A percentile compares a stretch with the other conserved stretches of the same genome.
phyloP scores from a whole-genome alignment of 2,888 invertebrate species.

The Ichneumon xanthorius region DNA sequence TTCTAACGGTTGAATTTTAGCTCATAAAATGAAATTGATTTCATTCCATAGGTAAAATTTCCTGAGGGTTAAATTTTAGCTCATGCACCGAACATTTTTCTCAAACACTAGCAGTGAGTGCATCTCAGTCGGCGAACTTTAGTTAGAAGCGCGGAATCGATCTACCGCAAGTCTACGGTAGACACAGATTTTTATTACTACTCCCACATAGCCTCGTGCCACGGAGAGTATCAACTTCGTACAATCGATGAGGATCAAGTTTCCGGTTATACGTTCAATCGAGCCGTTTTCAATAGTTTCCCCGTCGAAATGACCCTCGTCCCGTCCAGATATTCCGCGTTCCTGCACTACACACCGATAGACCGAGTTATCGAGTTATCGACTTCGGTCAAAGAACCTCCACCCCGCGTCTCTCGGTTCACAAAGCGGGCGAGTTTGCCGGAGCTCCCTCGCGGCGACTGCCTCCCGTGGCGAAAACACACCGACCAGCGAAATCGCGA shows the following conservation, averaged over 20 bases:
- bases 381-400: conserved; percentile 58
- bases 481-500: conserved; percentile 47
- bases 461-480: conserved; percentile 16
- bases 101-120: no score
- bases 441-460: conserved; percentile 37
- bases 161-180: no score
- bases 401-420: conserved; percentile 21
- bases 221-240: neutral
- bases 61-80: no score
- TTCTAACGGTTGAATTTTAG: no score
- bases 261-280: conserved; percentile 54
- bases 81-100: no score
- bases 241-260: conserved; percentile 44
- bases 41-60: no score
- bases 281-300: conserved; percentile 27
- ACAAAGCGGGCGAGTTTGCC: conserved; percentile 51
- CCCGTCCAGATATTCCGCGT: conserved; percentile 2
- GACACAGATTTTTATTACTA: no score
- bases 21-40: no score
- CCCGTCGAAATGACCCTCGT: neutral
- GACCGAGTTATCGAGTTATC: conserved; percentile 67
- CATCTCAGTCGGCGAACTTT: no score
- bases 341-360: conserved; percentile 12
- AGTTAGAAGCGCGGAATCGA: no score
- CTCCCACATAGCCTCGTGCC: no score